Evolutionary conservation across 2,797 vertebrate species (phyloP), one percentile per base, ranked within the genome.

Genomic region (Thunnus albacares): DNA sequence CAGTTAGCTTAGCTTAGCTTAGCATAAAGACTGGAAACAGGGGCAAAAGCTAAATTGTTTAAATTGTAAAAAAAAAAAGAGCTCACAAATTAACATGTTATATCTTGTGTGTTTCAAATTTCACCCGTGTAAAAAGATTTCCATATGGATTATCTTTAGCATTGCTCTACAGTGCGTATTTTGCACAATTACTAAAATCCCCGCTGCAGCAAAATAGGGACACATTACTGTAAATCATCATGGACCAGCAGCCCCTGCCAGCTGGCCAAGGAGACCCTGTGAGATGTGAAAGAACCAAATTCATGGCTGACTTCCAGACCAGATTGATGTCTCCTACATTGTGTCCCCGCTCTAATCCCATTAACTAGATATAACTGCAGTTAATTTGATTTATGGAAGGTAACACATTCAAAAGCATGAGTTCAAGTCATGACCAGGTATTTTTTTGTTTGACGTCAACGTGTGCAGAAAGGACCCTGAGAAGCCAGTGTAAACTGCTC

Each of bases 261-360:
- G 92, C 90, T 94, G 92, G 91, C 93, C 70, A 73, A 71, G 87
- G 87, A 91, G 86, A 91, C 86, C 87, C 90, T 85, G 86, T 82
- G 77, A 88, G 87, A 91, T 89, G 84, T 85, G 89, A 87, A 87
- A 83, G 71, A 77, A 90, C 79, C 71, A 58, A 81, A 91, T 83
- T 70, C 77, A 79, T 94, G 93, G 93, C 93, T 69, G 86, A 85
- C 79, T 88, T 93, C 93, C 93, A 94, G 89, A 83, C 47, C 76
- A 88, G 92, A 93, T 89, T 91, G 88, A 92, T 92, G 91, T 91
- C 90, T 90, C 83, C 90, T 89, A 84, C 90, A 84, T 85, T 86
- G 85, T 91, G 86, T 89, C 89, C 85, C 77, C 30, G 67, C 86
- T 91, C 88, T 92, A 94, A 94, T 94, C 91, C 91, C 82, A 92